phyloP scores from a whole-genome alignment of 1,140 invertebrate genomes.

The Papilio machaon region DNA sequence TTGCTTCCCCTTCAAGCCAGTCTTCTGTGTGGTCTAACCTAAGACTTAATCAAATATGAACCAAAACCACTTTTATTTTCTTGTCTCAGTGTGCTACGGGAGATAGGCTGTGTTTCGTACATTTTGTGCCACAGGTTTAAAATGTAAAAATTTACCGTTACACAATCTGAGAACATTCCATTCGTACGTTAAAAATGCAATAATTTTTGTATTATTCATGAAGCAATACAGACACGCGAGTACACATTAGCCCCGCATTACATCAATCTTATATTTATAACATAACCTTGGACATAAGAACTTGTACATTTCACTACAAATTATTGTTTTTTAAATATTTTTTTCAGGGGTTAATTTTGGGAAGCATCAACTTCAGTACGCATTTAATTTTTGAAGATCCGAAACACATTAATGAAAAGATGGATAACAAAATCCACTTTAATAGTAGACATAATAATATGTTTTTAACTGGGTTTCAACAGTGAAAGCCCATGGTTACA shows the following conservation, averaged over 20 bases:
- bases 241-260: conserved; percentile 19
- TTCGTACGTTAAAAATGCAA: conserved; percentile 36
- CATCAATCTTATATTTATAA: conserved; percentile 15
- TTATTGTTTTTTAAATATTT: background rate
- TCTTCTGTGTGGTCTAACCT: too few relatives aligned
- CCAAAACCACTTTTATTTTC: background rate
- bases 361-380: too few relatives aligned
- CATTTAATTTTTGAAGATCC: too few relatives aligned
- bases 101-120: too few relatives aligned
- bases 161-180: conserved; percentile 41
- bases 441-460: too few relatives aligned
- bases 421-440: too few relatives aligned
- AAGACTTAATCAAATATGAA: background rate
- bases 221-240: conserved; percentile 14
- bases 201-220: conserved; percentile 39
- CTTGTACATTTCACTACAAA: background rate
- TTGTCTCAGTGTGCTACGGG: background rate
- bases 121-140: background rate
- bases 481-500: background rate
- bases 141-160: conserved; percentile 43
- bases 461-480: too few relatives aligned
- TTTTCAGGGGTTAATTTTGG: too few relatives aligned
- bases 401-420: too few relatives aligned
- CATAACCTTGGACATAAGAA: background rate
- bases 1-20: too few relatives aligned